These are phyloP conservation scores for Regulus satrapa DNA, from an alignment of 2,113 vertebrate genomes.

Conservation along the genomic window DNA sequence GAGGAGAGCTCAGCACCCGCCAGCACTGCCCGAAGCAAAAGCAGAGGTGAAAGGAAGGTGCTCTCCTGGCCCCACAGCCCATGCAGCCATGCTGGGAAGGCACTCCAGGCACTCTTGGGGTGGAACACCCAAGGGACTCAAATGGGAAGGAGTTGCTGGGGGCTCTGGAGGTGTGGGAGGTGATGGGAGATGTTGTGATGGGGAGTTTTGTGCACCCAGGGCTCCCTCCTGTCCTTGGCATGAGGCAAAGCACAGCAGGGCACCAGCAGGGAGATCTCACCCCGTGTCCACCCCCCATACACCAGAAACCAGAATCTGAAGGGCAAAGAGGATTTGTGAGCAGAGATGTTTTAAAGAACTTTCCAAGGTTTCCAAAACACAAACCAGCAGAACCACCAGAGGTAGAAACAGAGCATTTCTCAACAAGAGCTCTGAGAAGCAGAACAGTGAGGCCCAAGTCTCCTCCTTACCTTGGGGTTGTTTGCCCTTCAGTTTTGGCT, in stretches of 20 bases:
- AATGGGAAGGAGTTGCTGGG: not conserved
- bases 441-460: not conserved
- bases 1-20: not conserved
- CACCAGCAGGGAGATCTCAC: not conserved
- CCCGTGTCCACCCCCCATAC: not conserved
- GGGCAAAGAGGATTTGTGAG: slow-evolving; percentile 53
- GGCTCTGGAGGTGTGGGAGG: not conserved
- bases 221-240: slow-evolving; percentile 1
- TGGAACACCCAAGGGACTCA: not conserved
- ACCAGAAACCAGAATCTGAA: slow-evolving; percentile 60
- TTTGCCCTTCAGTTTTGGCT: slow-evolving; percentile 71
- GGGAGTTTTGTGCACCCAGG: not conserved
- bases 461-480: slow-evolving; percentile 78
- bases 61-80: not conserved
- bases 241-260: slow-evolving; percentile 4
- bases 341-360: slow-evolving; percentile 32
- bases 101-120: not conserved
- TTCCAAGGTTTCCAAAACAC: slow-evolving; percentile 34
- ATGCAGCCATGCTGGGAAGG: slow-evolving; percentile 23
- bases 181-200: fast-evolving
- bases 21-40: not conserved
- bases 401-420: slow-evolving; percentile 34
- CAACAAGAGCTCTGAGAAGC: slow-evolving; percentile 48
- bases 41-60: not conserved
- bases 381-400: slow-evolving; percentile 30